A percentile compares a stretch with the other conserved stretches of the same genome.
Conservation (phyloP, 2,888 invertebrate species). For the Pyrocoelia pectoralis region DNA sequence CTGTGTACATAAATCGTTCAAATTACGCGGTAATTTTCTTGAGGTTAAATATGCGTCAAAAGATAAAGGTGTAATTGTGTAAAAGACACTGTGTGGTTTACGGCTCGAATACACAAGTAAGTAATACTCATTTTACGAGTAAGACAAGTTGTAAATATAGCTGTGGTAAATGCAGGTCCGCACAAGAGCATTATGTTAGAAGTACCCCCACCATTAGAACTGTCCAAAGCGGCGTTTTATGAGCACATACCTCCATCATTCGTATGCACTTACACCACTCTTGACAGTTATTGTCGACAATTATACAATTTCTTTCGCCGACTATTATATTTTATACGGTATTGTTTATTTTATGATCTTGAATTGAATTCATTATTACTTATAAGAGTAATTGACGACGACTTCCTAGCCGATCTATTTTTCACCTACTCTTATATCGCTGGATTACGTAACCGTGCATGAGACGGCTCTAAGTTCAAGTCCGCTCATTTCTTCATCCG, state of each 20-base stretch:
- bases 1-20: slow-evolving; percentile 1
- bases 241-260: slow-evolving; percentile 42
- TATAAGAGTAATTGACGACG: too few species aligned
- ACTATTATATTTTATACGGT: slow-evolving; percentile 40
- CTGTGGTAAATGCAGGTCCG: slow-evolving; percentile 37
- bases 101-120: slow-evolving; percentile 12
- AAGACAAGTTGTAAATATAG: slow-evolving; percentile 38
- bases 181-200: slow-evolving; percentile 43
- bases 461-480: too few species aligned
- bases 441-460: too few species aligned
- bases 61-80: slow-evolving; percentile 4
- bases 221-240: slow-evolving; percentile 37
- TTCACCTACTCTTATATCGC: too few species aligned
- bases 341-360: slow-evolving; percentile 40
- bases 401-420: too few species aligned
- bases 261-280: slow-evolving; percentile 42
- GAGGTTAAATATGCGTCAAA: slow-evolving; percentile 4
- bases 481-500: too few species aligned
- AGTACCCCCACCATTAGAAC: slow-evolving; percentile 44
- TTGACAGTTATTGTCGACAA: slow-evolving; percentile 45
- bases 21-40: neutral
- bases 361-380: slow-evolving; percentile 2
- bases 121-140: slow-evolving; percentile 41
- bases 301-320: slow-evolving; percentile 45
- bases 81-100: neutral